Percentiles rank a stretch among this genome's conserved stretches.
Evolutionary conservation across 2,113 vertebrate species (phyloP).

Genomic region (Nymphicus hollandicus): DNA sequence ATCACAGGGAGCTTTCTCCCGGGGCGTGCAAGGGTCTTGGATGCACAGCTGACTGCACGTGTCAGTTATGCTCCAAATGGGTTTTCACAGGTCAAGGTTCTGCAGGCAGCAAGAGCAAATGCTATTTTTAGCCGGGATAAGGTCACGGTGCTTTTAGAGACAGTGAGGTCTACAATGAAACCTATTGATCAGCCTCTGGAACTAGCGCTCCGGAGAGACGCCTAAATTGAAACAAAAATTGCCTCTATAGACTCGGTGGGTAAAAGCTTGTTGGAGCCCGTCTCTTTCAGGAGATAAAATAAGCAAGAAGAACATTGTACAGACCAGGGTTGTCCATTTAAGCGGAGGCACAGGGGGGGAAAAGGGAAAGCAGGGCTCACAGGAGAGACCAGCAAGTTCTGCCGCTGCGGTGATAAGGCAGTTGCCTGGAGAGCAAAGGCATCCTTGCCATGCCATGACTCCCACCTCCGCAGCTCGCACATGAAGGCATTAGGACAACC

Average conservation of each 20-base stretch:
- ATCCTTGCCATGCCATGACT: not conserved
- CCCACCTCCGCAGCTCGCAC: not conserved
- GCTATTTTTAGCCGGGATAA: slow-evolving; percentile 84
- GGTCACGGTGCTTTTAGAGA: slow-evolving; percentile 83
- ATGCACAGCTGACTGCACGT: slow-evolving; percentile 79
- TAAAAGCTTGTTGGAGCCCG: slow-evolving; percentile 83
- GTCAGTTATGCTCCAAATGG: slow-evolving; percentile 84
- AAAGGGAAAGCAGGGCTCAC: not conserved
- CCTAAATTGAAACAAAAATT: slow-evolving; percentile 81
- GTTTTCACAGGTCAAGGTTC: slow-evolving; percentile 85
- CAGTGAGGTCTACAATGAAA: slow-evolving; percentile 84
- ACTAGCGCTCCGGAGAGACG: slow-evolving; percentile 77
- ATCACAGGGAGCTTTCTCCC: not conserved
- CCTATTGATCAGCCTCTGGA: slow-evolving; percentile 86
- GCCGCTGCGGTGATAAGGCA: not conserved
- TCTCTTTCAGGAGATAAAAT: slow-evolving; percentile 79
- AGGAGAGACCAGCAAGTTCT: not conserved
- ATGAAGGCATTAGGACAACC: not conserved
- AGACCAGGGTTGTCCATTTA: slow-evolving; percentile 68
- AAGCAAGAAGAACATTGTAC: slow-evolving; percentile 60
- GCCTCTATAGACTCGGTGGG: slow-evolving; percentile 62
- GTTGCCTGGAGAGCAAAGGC: not conserved
- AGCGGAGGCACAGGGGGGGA: slow-evolving; percentile 6
- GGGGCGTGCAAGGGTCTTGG: slow-evolving; percentile 22
- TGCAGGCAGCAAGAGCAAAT: slow-evolving; percentile 77